Base-by-base conservation (phyloP, 1,140 invertebrate species). In the Rhyzopertha dominica region DNA sequence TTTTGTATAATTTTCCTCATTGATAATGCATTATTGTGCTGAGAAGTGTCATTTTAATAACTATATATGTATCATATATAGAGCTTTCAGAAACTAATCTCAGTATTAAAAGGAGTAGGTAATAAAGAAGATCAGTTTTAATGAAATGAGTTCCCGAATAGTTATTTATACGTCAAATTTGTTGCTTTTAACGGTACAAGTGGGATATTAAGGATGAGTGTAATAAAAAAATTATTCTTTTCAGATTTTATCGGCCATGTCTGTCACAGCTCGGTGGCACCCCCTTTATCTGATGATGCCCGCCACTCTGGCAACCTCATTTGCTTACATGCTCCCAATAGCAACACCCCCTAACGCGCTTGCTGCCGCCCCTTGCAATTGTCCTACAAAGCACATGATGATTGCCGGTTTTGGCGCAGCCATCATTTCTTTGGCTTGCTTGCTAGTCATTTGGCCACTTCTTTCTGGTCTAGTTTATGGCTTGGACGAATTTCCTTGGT, bases 281-380 rank as follows among this genome's bases (percentile, higher is more conserved):
- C 90, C 91, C 0, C 56, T 92, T 24, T 87, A 83, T 62, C 72
- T 91, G 57, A 87, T 91, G 74, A 62, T 93, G 22, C 89, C 91
- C 0, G 80, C 85, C 0, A 77, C 86, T 0, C 64, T 83, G 32
- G 80, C 76, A 7, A 85, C 82, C 60, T 89, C 85, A 9, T 90
- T 76, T 69, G 75, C 79, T n/a, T 82, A 82, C 70, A 67, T 69
- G 4, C 19, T 47, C 3, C 45, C 45, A 4, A 86, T 90, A 3
- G 74, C 75, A 4, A 81, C 80, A 0, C 89, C 90, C 3, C 90
- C 91, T 12, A 95, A 95, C 68, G 90, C 92, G 2, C 86, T 95
- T 35, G 88, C 89, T 1, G 86, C 85, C 36, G 81, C 80, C 1
- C 80, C 83, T 25, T 81, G 78, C 1, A 75, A 79, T 44, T 85